A percentile compares a stretch with the other conserved stretches of the same genome.
Evolutionary conservation across 2,797 vertebrate species (phyloP).

Genomic region (Danio choprae): DNA sequence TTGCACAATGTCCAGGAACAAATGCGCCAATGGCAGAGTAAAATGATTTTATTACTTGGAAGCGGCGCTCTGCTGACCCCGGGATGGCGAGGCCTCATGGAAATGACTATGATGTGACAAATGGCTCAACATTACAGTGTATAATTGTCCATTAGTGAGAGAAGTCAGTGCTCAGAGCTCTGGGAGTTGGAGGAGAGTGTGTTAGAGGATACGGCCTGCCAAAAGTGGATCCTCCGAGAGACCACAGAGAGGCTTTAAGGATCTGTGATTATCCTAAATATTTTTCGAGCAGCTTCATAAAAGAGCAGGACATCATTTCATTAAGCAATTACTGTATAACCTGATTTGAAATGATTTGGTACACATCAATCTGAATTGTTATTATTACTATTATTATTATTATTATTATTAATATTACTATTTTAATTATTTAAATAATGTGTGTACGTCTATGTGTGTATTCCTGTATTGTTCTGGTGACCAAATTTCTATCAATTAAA

Average conservation of each 20-base stretch:
- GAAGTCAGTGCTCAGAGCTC: constrained; percentile 9
- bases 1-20: neutral
- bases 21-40: neutral
- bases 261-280: neutral
- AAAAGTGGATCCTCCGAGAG: constrained; percentile 11
- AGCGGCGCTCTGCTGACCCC: constrained; percentile 15
- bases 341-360: neutral
- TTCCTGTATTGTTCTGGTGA: too few species aligned
- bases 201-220: constrained; percentile 25
- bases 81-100: neutral
- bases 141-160: constrained; percentile 49
- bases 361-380: neutral
- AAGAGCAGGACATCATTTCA: neutral
- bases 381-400: neutral
- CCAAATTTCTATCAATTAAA: too few species aligned
- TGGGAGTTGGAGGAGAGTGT: constrained; percentile 34
- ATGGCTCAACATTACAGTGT: constrained; percentile 46
- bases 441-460: too few species aligned
- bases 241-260: neutral
- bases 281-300: neutral
- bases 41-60: constrained; percentile 27
- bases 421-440: neutral
- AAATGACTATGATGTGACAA: constrained; percentile 45
- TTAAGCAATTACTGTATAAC: neutral
- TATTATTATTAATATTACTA: neutral